Conservation (phyloP, 2,113 vertebrate species). For the Chinchilla lanigera region DNA sequence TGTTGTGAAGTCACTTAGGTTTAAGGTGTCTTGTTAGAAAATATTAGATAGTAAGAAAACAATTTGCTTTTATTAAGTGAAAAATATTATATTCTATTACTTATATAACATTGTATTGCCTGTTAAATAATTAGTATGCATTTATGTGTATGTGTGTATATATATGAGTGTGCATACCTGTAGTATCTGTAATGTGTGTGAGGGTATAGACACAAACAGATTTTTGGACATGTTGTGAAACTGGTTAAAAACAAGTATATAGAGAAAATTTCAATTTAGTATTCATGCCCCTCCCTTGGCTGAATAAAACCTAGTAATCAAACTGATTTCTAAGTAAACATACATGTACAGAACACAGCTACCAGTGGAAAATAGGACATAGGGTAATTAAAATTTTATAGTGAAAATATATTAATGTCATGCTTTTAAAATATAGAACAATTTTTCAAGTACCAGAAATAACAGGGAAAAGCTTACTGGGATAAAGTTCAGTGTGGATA, state of each 20-base stretch:
- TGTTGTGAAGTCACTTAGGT: neutral
- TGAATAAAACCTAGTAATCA: neutral
- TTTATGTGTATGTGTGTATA: too few species aligned
- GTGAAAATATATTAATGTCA: neutral
- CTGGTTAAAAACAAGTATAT: neutral
- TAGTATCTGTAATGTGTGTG: neutral
- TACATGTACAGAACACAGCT: neutral
- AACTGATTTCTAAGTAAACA: neutral
- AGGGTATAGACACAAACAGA: neutral
- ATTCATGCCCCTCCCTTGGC: neutral
- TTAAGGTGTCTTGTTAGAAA: neutral
- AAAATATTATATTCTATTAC: neutral
- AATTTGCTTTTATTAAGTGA: neutral
- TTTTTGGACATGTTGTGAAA: neutral
- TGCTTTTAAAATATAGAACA: neutral
- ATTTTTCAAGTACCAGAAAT: neutral
- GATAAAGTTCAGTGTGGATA: neutral
- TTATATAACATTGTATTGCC: neutral
- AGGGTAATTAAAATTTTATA: neutral
- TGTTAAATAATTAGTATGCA: neutral
- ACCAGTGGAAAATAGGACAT: neutral
- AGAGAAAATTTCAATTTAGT: neutral
- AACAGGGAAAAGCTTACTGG: neutral
- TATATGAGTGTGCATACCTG: neutral
- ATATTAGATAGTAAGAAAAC: neutral